A percentile compares a stretch with the other conserved stretches of the same genome.
Evolutionary conservation across 2,797 vertebrate genomes (phyloP).

Genomic region (Betta splendens): DNA sequence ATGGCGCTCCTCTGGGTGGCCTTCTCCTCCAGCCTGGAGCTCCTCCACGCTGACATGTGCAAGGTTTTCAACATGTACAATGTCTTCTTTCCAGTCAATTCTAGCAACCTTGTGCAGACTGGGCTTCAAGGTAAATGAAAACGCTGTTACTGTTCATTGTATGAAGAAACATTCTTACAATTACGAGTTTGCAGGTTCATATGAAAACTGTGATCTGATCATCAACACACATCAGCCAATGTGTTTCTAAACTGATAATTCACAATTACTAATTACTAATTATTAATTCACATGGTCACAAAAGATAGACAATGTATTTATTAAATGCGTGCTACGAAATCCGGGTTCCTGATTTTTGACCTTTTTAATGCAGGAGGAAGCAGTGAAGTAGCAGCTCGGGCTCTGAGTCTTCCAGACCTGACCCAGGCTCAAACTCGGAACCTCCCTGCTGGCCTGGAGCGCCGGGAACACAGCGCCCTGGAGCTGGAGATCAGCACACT

Average conservation of each 20-base stretch:
- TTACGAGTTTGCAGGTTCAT: too few relatives aligned
- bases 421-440: constrained; percentile 33
- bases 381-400: constrained; percentile 74
- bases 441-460: constrained; percentile 62
- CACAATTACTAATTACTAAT: too few relatives aligned
- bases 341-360: too few relatives aligned
- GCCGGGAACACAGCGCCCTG: constrained; percentile 71
- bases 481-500: constrained; percentile 74
- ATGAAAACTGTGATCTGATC: too few relatives aligned
- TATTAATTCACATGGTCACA: too few relatives aligned
- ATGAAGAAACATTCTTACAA: too few relatives aligned
- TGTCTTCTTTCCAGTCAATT: constrained; percentile 68
- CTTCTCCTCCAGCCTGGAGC: constrained; percentile 85
- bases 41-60: constrained; percentile 84
- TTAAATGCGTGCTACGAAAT: too few relatives aligned
- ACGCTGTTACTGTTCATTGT: background rate
- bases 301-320: too few relatives aligned
- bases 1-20: constrained; percentile 85
- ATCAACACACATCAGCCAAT: too few relatives aligned
- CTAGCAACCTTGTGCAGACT: constrained; percentile 76
- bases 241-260: too few relatives aligned
- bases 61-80: constrained; percentile 79
- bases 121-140: constrained; percentile 81
- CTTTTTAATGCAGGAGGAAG: constrained; percentile 61
- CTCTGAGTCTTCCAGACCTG: constrained; percentile 74